Base-by-base conservation (phyloP, 2,797 vertebrate species). In the Sardinella longiceps region DNA sequence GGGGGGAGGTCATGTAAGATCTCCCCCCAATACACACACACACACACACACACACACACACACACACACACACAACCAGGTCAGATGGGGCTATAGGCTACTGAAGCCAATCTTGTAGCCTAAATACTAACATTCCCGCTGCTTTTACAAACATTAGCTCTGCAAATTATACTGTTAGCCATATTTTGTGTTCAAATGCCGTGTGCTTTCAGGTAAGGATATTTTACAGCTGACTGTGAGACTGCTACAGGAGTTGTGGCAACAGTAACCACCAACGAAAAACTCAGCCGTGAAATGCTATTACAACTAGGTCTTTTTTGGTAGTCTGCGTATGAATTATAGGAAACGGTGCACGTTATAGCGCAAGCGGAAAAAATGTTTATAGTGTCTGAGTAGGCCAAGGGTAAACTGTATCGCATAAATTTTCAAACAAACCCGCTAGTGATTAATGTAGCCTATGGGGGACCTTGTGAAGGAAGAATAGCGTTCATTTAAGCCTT, bases 1-100 rank as follows among this genome's bases (percentile, higher is more conserved):
- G 56, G 11, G 33, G 15, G 20, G 33, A 88, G 86, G 90, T 90
- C 89, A 91, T 87, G 89, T 90, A 91, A 91, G 90, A 87, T 90
- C 53, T 80, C 91, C 91, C 91, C 91, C 89, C 6, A n/a, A 37
- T n/a, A 63, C 6, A 39, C 51, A 83, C 5, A 50, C 37, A 70
- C 37, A 63, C 43, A 45, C 43, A 82, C 5, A 23, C 51, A 83
- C 5, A 82, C 6, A 39, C 53, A 83, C 6, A 82, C 1, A 39
- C 37, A 83, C 6, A 82, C 7, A 39, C 53, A 83, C 6, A 51
- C 39, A 74, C 39, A 66, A 70, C 15, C 37, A 43, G 33, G 70
- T 74, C 66, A 74, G 66, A 23, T 77, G 33, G 70, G 70, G 70
- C 70, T 77, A 43, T 48, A 48, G 46, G 5, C 46, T 6, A 12